Percentiles rank a stretch among this genome's conserved stretches.
phyloP scores from a whole-genome alignment of 2,797 vertebrate genomes.

The Sphenodon punctatus region DNA sequence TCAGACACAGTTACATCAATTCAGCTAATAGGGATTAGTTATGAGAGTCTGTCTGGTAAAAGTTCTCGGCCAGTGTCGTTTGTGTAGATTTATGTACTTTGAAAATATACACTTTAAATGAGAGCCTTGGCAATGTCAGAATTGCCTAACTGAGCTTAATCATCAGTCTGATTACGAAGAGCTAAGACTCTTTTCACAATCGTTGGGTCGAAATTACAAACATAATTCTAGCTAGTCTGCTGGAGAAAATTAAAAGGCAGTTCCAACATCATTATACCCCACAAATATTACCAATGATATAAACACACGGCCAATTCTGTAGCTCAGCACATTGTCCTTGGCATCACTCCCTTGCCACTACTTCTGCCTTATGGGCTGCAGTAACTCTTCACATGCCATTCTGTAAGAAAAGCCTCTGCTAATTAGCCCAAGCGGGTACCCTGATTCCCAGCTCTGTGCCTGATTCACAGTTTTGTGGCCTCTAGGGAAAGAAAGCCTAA shows the following conservation, averaged over 20 bases:
- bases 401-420: no score
- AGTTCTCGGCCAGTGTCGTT: slow-evolving; percentile 59
- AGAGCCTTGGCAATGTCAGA: slow-evolving; percentile 54
- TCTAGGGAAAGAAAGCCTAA: no score
- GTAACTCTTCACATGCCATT: no score
- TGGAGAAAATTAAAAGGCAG: slow-evolving; percentile 64
- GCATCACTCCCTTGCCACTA: background rate
- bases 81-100: slow-evolving; percentile 59
- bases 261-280: slow-evolving; percentile 50
- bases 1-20: slow-evolving; percentile 53
- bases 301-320: slow-evolving; percentile 18
- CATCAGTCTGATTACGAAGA: slow-evolving; percentile 47
- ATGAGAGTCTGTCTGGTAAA: slow-evolving; percentile 56
- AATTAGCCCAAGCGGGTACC: no score
- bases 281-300: slow-evolving; percentile 32
- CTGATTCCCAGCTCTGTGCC: no score
- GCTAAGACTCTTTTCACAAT: slow-evolving; percentile 51
- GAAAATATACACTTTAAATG: slow-evolving; percentile 48
- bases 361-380: background rate
- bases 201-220: slow-evolving; percentile 59
- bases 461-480: no score
- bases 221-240: slow-evolving; percentile 34
- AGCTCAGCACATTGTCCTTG: background rate
- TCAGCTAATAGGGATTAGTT: slow-evolving; percentile 64
- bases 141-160: slow-evolving; percentile 62